Conservation (phyloP, 2,113 vertebrate species). For the Nanorana parkeri region DNA sequence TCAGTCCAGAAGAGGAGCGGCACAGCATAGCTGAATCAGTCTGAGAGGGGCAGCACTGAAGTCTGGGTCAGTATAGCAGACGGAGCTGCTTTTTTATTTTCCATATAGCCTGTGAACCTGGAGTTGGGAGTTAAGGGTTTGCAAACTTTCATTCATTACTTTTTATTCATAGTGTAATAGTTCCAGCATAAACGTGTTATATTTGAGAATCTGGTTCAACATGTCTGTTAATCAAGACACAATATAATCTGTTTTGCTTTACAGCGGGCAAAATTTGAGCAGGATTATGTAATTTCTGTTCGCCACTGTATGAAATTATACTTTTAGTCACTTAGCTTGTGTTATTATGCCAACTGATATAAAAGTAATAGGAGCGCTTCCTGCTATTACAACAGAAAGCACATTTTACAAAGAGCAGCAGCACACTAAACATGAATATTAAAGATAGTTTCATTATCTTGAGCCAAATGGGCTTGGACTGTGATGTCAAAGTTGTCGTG, state of each 20-base stretch:
- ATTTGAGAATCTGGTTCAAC: not conserved
- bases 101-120: too few relatives aligned
- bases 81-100: too few relatives aligned
- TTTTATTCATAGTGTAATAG: not conserved
- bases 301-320: constrained; percentile 29
- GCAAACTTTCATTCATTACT: not conserved
- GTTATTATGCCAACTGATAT: constrained; percentile 35
- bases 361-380: constrained; percentile 24
- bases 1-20: too few relatives aligned
- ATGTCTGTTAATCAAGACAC: not conserved
- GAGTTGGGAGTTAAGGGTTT: not conserved
- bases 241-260: constrained; percentile 15
- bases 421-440: constrained; percentile 45
- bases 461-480: not conserved
- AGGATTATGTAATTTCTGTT: constrained; percentile 33
- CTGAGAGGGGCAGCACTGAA: too few relatives aligned
- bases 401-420: constrained; percentile 23
- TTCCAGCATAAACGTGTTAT: not conserved
- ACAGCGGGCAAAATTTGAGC: constrained; percentile 3
- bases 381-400: constrained; percentile 45
- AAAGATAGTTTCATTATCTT: constrained; percentile 25
- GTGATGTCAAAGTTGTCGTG: constrained; percentile 13
- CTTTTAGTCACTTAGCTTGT: constrained; percentile 39
- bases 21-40: too few relatives aligned
- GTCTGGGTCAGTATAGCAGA: too few relatives aligned